Evolutionary conservation across 2,888 invertebrate species (phyloP).

Genomic region (Leptinotarsa juncta): DNA sequence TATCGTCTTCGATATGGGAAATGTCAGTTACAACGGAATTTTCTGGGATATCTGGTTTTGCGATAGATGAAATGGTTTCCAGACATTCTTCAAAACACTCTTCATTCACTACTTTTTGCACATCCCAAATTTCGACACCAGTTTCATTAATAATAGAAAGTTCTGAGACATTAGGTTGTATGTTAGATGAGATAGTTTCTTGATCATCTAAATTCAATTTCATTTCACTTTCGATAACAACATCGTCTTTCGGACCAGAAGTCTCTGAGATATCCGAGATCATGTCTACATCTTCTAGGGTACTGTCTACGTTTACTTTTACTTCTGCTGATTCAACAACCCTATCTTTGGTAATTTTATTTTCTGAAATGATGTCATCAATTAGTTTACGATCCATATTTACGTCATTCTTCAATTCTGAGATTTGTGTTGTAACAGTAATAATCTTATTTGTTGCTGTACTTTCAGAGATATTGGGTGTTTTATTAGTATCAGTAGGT

Average conservation of each 20-base stretch:
- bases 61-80: background rate
- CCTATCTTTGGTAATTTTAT: no score
- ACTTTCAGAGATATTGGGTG: no score
- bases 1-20: background rate
- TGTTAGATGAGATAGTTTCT: background rate
- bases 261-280: no score
- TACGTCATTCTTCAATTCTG: no score
- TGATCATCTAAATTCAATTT: background rate
- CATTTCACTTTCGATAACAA: background rate
- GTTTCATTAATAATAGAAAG: no score
- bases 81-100: background rate
- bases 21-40: background rate
- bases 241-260: background rate
- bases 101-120: background rate
- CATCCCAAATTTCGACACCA: no score
- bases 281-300: background rate
- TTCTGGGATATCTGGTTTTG: background rate
- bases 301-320: background rate
- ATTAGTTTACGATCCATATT: no score
- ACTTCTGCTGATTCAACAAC: background rate
- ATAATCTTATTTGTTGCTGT: no score
- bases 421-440: no score
- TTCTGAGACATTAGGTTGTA: no score
- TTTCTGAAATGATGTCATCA: no score
- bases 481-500: no score